A percentile compares a stretch with the other conserved stretches of the same genome.
phyloP scores from a whole-genome alignment of 2,888 invertebrate species.

The Platycheirus albimanus region DNA sequence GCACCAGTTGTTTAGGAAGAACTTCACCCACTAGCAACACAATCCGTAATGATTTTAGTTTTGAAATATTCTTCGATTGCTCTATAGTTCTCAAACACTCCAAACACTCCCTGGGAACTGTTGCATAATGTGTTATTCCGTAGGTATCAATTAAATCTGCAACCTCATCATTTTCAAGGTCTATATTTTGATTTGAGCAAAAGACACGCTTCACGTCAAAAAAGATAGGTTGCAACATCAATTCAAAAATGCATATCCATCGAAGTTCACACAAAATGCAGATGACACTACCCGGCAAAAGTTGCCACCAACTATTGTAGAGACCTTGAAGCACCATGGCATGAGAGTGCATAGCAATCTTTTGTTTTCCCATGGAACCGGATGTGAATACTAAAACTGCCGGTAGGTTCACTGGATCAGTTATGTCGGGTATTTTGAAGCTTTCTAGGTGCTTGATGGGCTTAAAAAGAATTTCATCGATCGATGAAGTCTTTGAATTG shows the following conservation, averaged over 20 bases:
- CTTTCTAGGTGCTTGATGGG: not conserved
- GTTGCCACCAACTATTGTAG: constrained; percentile 62
- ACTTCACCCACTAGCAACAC: constrained; percentile 52
- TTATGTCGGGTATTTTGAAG: constrained; percentile 40
- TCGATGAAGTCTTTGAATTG: not conserved
- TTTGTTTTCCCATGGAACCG: constrained; percentile 72
- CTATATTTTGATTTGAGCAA: too few species aligned
- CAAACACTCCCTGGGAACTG: too few species aligned
- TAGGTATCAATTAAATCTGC: too few species aligned
- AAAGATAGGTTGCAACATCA: constrained; percentile 68
- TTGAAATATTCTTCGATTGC: too few species aligned
- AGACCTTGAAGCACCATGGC: constrained; percentile 64
- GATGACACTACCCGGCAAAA: constrained; percentile 21
- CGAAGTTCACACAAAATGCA: constrained; percentile 69
- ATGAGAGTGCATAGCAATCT: constrained; percentile 66
- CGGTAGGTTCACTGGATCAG: constrained; percentile 44
- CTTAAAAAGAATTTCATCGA: constrained; percentile 27
- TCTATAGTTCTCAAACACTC: too few species aligned
- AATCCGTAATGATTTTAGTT: not conserved
- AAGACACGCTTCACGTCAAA: constrained; percentile 67
- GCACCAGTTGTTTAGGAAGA: constrained; percentile 54
- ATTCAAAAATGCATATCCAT: constrained; percentile 72
- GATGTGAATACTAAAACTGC: constrained; percentile 73
- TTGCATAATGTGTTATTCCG: too few species aligned
- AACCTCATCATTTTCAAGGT: too few species aligned